phyloP scores from a whole-genome alignment of 2,113 vertebrate genomes.

The Reinhardtius hippoglossoides region DNA sequence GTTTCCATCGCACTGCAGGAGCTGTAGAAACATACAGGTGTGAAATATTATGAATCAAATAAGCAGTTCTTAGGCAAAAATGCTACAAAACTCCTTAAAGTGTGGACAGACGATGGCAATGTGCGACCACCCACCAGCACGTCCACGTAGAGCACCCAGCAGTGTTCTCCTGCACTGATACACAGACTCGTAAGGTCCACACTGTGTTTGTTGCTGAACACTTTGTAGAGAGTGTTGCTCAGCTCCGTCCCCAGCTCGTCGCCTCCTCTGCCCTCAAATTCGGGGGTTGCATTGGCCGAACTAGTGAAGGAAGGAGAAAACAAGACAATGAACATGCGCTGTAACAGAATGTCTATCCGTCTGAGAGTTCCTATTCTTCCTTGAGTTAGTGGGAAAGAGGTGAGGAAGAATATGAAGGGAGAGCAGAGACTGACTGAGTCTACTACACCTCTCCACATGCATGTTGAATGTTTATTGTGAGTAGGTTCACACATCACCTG shows the following conservation, averaged over 20 bases:
- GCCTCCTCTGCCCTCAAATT: slow-evolving; percentile 96
- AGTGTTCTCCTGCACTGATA: slow-evolving; percentile 91
- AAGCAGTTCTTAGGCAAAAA: no score
- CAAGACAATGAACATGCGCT: neutral
- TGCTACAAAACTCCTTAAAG: neutral
- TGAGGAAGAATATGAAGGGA: neutral
- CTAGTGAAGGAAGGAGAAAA: slow-evolving; percentile 67
- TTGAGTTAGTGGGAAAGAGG: neutral
- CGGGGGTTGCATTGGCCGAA: slow-evolving; percentile 95
- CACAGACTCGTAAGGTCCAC: slow-evolving; percentile 89
- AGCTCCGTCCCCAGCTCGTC: slow-evolving; percentile 94
- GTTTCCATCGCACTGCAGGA: slow-evolving; percentile 96
- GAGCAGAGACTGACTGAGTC: neutral
- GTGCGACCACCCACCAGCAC: slow-evolving; percentile 88
- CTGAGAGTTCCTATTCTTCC: neutral
- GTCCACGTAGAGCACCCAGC: slow-evolving; percentile 97
- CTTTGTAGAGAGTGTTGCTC: slow-evolving; percentile 90
- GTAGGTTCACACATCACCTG: neutral
- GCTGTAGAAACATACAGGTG: slow-evolving; percentile 75
- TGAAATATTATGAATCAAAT: no score
- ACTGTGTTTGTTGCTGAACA: slow-evolving; percentile 89
- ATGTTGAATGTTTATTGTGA: neutral
- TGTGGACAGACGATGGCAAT: neutral
- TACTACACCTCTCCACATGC: neutral
- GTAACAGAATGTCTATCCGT: neutral